These are phyloP conservation scores for Drosophila kikkawai DNA, from an alignment of 1,140 invertebrate species.

Conservation along the genomic window DNA sequence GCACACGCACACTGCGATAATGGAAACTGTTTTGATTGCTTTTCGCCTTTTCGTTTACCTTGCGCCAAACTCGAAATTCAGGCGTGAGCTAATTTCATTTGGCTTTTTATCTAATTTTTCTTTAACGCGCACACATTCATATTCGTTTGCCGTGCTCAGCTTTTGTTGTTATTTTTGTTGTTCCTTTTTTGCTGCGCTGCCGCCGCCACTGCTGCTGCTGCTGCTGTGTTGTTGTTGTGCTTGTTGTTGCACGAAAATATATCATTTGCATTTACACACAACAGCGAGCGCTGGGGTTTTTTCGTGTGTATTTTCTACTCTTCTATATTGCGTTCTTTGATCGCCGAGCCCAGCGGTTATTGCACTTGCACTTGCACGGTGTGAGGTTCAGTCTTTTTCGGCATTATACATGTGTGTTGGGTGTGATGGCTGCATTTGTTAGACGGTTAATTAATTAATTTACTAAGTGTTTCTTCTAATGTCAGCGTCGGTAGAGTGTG, in stretches of 20 bases:
- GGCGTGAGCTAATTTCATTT: conserved; percentile 80
- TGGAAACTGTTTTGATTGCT: conserved; percentile 70
- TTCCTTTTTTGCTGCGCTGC: conserved; percentile 32
- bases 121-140: conserved; percentile 73
- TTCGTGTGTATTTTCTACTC: conserved; percentile 26
- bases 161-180: conserved; percentile 36
- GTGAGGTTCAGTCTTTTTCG: conserved; percentile 59
- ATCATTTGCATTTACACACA: conserved; percentile 68
- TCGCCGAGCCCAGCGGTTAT: conserved; percentile 38
- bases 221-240: conserved; percentile 41
- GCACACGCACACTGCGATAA: conserved; percentile 70
- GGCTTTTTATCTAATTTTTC: conserved; percentile 78
- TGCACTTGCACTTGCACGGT: conserved; percentile 66
- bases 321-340: conserved; percentile 37
- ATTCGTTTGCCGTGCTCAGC: conserved; percentile 36
- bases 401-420: conserved; percentile 24
- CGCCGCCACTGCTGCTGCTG: conserved; percentile 10
- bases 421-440: conserved; percentile 19
- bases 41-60: conserved; percentile 69
- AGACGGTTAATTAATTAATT: conserved; percentile 44
- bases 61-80: conserved; percentile 79
- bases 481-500: conserved; percentile 26
- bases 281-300: conserved; percentile 40
- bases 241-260: conserved; percentile 67
- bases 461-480: conserved; percentile 46